Evolutionary conservation across 1,140 invertebrate species (phyloP).

Genomic region (Eueides isabella): DNA sequence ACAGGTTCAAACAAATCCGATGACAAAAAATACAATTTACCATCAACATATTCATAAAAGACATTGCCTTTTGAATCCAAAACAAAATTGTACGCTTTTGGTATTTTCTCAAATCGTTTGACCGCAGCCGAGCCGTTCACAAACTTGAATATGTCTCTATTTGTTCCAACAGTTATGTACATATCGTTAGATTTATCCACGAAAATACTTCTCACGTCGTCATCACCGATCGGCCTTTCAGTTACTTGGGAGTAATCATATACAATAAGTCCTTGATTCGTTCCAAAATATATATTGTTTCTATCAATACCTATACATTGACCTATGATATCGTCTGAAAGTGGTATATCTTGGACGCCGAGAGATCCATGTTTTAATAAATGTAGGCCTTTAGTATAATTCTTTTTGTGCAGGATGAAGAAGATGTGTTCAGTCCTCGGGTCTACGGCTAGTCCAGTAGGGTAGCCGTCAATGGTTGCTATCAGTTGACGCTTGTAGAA

Average conservation of each 20-base stretch:
- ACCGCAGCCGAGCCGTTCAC: constrained; percentile 71
- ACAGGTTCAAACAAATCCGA: constrained; percentile 68
- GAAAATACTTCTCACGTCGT: constrained; percentile 69
- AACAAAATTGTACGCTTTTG: constrained; percentile 71
- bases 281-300: constrained; percentile 68
- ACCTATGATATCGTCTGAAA: constrained; percentile 63
- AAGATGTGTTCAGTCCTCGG: constrained; percentile 70
- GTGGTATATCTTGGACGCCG: constrained; percentile 66
- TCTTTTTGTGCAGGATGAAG: constrained; percentile 71
- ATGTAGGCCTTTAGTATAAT: constrained; percentile 73
- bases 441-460: constrained; percentile 66
- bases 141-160: constrained; percentile 68
- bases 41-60: constrained; percentile 73
- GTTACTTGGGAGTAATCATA: constrained; percentile 64
- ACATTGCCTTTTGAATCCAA: constrained; percentile 68
- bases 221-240: constrained; percentile 72
- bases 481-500: constrained; percentile 70
- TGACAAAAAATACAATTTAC: constrained; percentile 70
- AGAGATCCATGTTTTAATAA: constrained; percentile 67
- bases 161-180: constrained; percentile 70
- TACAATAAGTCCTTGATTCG: constrained; percentile 67
- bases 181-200: constrained; percentile 71
- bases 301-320: constrained; percentile 72
- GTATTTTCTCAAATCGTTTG: constrained; percentile 68
- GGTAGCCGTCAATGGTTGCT: constrained; percentile 69